Evolutionary conservation across 2,113 vertebrate genomes (phyloP), one percentile per base, ranked within the genome.

Genomic region (Scartelaos histophorus): DNA sequence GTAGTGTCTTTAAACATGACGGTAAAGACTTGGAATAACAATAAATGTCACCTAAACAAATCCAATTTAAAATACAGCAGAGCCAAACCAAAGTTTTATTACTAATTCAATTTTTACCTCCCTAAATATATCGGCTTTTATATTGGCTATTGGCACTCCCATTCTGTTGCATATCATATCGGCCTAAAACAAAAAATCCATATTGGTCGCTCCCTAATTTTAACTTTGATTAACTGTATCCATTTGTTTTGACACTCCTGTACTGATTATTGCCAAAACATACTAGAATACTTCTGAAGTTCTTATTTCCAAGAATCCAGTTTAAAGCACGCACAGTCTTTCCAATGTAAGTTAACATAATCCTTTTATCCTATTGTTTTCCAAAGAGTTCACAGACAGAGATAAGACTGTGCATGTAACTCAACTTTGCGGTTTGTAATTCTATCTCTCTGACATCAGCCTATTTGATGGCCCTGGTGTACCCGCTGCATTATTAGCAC

Each of bases 381-480:
- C 56, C 56, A 58, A 24, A 25, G 56, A 58, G 6, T 13, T 7
- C 5, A 15, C 17, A 61, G 16, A 47, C 45, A 24, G n/a, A 66
- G n/a, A 46, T n/a, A 38, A 66, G 45, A 25, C 19, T 3, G 21
- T 47, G n/a, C 13, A 47, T 22, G 35, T 66, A 66, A 66, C n/a
- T 38, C 38, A n/a, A 22, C 19, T 13, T 66, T 46, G 21, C 2
- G 13, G n/a, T 66, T 66, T 66, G 65, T 66, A 66, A 66, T 66
- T 66, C 43, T 66, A 47, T 15, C 43, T 66, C 12, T 6, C 65
- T 46, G 43, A 45, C 45, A 24, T 66, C 38, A 66, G 65, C 38
- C 65, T 66, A 21, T 66, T 16, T 24, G 65, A 45, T 24, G 21
- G 12, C 24, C 29, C 16, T 19, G 16, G 19, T 5, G 16, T 17